A percentile compares a stretch with the other conserved stretches of the same genome.
phyloP scores from a whole-genome alignment of 1,140 invertebrate genomes.

The Drosophila melanica region DNA sequence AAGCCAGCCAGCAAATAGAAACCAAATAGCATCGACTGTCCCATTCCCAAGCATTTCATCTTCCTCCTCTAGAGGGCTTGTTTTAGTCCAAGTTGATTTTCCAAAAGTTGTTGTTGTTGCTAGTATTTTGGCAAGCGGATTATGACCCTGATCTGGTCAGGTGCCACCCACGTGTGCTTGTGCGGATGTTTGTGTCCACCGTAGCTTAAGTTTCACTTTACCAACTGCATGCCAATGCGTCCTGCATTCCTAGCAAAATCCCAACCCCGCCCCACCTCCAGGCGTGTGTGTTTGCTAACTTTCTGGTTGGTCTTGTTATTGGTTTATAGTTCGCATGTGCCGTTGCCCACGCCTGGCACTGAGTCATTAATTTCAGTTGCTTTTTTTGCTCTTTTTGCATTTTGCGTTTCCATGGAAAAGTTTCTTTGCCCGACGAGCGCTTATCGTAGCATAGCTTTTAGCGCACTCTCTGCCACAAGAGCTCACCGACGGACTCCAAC shows the following conservation, averaged over 20 bases:
- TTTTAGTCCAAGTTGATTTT: slow-evolving; percentile 53
- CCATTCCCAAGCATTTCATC: background rate
- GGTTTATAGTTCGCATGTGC: slow-evolving; percentile 64
- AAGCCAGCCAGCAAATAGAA: slow-evolving; percentile 44
- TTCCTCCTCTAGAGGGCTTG: slow-evolving; percentile 11
- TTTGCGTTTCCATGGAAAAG: slow-evolving; percentile 29
- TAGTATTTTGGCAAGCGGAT: slow-evolving; percentile 65
- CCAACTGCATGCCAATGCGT: slow-evolving; percentile 61
- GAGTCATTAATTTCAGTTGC: slow-evolving; percentile 67
- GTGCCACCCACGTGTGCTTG: slow-evolving; percentile 34
- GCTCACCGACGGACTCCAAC: background rate
- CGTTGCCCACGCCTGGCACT: slow-evolving; percentile 27
- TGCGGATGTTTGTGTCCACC: slow-evolving; percentile 33
- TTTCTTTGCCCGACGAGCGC: background rate
- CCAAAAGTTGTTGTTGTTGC: slow-evolving; percentile 23
- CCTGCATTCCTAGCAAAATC: background rate
- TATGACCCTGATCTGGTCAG: slow-evolving; percentile 80
- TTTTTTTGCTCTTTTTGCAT: slow-evolving; percentile 2
- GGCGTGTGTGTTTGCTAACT: slow-evolving; percentile 56
- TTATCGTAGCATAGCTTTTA: slow-evolving; percentile 20
- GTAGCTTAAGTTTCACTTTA: slow-evolving; percentile 74
- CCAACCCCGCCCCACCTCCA: background rate
- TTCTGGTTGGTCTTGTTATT: slow-evolving; percentile 73
- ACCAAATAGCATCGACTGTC: slow-evolving; percentile 34
- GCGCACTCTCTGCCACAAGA: slow-evolving; percentile 1